phyloP scores from a whole-genome alignment of 2,113 vertebrate genomes.

The Galeopterus variegatus region DNA sequence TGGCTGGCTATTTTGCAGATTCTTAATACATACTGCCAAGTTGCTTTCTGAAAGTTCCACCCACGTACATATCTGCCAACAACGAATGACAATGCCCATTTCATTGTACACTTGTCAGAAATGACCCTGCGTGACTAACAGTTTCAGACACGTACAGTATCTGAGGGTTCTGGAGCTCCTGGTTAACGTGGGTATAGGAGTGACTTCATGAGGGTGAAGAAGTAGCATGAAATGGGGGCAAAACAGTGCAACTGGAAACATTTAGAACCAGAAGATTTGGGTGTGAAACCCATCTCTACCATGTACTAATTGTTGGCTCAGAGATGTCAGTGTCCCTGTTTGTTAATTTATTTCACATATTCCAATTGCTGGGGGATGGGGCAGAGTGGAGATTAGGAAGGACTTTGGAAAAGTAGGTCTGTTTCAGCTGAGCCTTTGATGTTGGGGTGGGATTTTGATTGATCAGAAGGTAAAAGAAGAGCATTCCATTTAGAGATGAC shows the following conservation, averaged over 20 bases:
- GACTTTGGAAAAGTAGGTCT: not conserved
- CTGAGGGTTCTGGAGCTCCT: not conserved
- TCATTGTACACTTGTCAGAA: not conserved
- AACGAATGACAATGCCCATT: not conserved
- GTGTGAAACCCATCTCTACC: not conserved
- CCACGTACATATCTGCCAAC: not conserved
- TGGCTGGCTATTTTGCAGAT: slow-evolving; percentile 1
- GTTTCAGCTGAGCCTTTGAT: not conserved
- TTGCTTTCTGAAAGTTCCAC: slow-evolving; percentile 13
- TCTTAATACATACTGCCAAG: not conserved
- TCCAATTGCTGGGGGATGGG: not conserved
- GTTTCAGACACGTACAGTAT: not conserved
- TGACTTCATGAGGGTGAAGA: not conserved
- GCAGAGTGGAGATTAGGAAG: not conserved
- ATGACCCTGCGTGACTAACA: not conserved
- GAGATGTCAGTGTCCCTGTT: not conserved
- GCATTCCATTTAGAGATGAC: not conserved
- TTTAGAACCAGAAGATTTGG: not conserved
- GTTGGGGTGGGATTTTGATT: not conserved
- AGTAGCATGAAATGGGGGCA: not conserved
- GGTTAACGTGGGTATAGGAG: not conserved
- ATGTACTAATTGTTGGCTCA: not conserved
- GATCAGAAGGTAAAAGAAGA: not conserved
- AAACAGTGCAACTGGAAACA: not conserved
- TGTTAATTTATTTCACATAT: not conserved